phyloP scores from a whole-genome alignment of 2,888 invertebrate species.

The Cataglyphis albicans region DNA sequence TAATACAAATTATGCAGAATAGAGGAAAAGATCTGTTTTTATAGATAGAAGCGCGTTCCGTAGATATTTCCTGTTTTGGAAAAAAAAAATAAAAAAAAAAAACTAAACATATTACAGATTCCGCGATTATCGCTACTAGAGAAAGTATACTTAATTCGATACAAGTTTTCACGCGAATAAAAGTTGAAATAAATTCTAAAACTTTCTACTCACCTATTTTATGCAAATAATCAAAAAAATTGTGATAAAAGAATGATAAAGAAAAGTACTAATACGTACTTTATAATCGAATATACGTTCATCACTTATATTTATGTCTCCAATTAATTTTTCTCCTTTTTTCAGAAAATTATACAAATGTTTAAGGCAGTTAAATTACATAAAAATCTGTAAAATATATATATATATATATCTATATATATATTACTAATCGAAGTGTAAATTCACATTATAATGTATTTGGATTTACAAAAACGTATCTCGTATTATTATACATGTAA shows the following conservation, averaged over 20 bases:
- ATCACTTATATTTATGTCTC: neutral
- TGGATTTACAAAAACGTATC: neutral
- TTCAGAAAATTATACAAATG: neutral
- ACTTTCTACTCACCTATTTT: neutral
- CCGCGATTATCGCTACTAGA: neutral
- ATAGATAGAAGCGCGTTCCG: neutral
- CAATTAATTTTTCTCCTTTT: neutral
- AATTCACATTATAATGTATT: neutral
- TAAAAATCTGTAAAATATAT: neutral
- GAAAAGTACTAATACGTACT: neutral
- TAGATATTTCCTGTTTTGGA: neutral
- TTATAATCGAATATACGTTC: too few relatives aligned
- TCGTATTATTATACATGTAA: neutral
- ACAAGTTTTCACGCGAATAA: neutral
- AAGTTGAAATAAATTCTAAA: neutral
- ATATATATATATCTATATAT: neutral
- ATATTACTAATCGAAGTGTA: neutral
- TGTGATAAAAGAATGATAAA: neutral
- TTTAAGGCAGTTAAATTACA: neutral
- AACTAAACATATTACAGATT: neutral
- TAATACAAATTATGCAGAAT: neutral
- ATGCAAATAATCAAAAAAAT: neutral
- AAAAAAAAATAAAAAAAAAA: slow-evolving; percentile 17
- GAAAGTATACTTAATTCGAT: neutral
- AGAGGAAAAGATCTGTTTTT: neutral